Conservation (phyloP, 2,113 vertebrate species). For the Campylomormyrus numenius region DNA sequence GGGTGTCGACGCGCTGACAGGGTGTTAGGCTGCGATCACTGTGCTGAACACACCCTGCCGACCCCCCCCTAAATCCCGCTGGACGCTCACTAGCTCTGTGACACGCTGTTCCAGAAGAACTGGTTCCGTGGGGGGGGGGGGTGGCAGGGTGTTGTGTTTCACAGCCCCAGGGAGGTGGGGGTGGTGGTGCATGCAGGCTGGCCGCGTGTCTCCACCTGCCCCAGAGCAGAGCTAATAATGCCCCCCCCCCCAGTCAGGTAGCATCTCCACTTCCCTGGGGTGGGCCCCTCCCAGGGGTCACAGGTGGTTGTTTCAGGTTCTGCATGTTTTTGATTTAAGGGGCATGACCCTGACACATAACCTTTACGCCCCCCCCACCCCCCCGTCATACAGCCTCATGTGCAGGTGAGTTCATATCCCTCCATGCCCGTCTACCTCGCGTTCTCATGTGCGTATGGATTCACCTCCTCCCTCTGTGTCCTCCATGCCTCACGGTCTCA, state of each 20-base stretch:
- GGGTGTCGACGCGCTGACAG: neutral
- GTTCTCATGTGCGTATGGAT: neutral
- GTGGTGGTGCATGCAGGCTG: conserved; percentile 1
- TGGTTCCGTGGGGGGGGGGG: conserved; percentile 65
- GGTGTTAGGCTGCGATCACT: conserved; percentile 49
- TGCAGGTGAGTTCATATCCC: neutral
- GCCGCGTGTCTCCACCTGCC: conserved; percentile 53
- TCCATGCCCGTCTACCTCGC: neutral
- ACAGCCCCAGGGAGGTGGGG: conserved; percentile 35
- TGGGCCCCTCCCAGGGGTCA: conserved; percentile 21
- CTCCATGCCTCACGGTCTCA: neutral
- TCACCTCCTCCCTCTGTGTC: neutral
- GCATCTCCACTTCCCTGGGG: neutral
- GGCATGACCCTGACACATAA: neutral
- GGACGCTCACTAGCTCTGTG: conserved; percentile 22
- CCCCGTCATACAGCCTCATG: neutral
- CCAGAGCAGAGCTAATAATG: conserved; percentile 26
- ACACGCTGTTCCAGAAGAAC: conserved; percentile 51
- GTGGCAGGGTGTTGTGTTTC: conserved; percentile 42
- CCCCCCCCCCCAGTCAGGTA: conserved; percentile 22
- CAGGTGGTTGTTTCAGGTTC: neutral
- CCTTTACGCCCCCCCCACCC: neutral
- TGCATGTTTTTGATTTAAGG: neutral
- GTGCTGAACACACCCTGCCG: conserved; percentile 31
- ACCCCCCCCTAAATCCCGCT: conserved; percentile 7